These are phyloP conservation scores for Phalacrocorax carbo DNA, from an alignment of 2,113 vertebrate species.

Conservation along the genomic window DNA sequence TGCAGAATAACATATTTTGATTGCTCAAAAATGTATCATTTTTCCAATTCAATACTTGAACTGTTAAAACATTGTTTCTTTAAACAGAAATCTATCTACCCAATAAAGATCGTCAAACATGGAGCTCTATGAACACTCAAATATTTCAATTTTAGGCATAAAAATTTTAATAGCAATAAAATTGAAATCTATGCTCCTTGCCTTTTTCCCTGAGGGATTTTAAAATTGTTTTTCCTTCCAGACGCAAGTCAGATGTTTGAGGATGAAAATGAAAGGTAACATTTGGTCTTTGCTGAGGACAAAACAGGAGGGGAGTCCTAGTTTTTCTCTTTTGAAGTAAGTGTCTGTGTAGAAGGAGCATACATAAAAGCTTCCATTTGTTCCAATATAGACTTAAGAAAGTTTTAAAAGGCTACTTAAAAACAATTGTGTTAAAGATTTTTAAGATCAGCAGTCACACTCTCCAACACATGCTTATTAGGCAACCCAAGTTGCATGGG, in stretches of 20 bases:
- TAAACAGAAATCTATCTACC: slow-evolving; percentile 47
- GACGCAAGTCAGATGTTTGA: neutral
- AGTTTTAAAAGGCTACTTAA: neutral
- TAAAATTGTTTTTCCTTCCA: neutral
- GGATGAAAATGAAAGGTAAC: neutral
- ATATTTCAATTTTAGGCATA: slow-evolving; percentile 48
- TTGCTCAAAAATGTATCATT: slow-evolving; percentile 35
- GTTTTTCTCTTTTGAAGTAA: neutral
- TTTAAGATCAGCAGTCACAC: neutral
- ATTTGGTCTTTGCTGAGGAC: neutral
- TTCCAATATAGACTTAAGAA: neutral
- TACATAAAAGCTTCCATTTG: neutral
- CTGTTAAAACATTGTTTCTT: slow-evolving; percentile 34
- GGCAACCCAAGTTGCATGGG: neutral
- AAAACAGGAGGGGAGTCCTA: neutral
- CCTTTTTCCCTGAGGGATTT: neutral
- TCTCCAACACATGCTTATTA: neutral
- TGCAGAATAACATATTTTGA: slow-evolving; percentile 15
- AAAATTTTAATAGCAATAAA: slow-evolving; percentile 23
- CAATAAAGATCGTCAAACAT: slow-evolving; percentile 15
- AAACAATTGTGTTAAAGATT: neutral
- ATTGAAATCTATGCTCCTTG: neutral
- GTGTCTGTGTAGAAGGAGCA: neutral
- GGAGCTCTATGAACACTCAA: slow-evolving; percentile 1
- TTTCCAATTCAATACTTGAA: slow-evolving; percentile 54